Base-by-base conservation (phyloP, 2,113 vertebrate species). In the Spermophilus dauricus region DNA sequence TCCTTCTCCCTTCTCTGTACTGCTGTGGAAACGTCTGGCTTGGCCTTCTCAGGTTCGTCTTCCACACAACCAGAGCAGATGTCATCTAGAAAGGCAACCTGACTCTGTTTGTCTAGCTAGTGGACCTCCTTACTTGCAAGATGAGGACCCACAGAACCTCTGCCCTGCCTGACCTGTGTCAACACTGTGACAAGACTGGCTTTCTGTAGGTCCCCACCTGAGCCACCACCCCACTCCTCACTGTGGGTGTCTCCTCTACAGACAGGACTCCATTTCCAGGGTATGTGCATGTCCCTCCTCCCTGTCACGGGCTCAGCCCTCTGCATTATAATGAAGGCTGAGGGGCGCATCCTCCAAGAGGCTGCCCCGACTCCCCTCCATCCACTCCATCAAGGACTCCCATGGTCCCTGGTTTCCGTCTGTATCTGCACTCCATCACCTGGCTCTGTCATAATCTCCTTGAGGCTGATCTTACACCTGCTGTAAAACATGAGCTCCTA, bases 11-110 rank as follows among this genome's bases (percentile, higher is more conserved):
- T 5, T 93, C 34, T 39, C 18, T 20, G 58, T 2, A 2, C 34
- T 5, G 0, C 51, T 3, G 20, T 20, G 0, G 53, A 65, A 8
- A 61, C 34, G 24, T 28, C 45, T 24, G 0, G 8, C 22, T 28
- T 75, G 51, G 3, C 37, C 65, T 16, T 58, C 32, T 86, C 14
- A 0, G 75, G 4, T 28, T 24, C 58, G 1, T 65, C 51, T 45
- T 32, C 30, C 9, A 1, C 2, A 22, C 22, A 22, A 39, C 17
- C 3, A 17, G 73, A 37, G 39, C 13, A 6, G 37, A 45, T 63
- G 63, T 51, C 34, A 4, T 56, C 80, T 61, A 16, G 58, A 42
- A n/a, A 63, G 67, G 26, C 32, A 1, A 37, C 22, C 53, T 39
- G 30, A 80, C 32, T 37, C 1, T 4, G 4, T 28, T 56, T 30